Base-by-base conservation (phyloP, 2,113 vertebrate genomes). In the Megalops atlanticus region DNA sequence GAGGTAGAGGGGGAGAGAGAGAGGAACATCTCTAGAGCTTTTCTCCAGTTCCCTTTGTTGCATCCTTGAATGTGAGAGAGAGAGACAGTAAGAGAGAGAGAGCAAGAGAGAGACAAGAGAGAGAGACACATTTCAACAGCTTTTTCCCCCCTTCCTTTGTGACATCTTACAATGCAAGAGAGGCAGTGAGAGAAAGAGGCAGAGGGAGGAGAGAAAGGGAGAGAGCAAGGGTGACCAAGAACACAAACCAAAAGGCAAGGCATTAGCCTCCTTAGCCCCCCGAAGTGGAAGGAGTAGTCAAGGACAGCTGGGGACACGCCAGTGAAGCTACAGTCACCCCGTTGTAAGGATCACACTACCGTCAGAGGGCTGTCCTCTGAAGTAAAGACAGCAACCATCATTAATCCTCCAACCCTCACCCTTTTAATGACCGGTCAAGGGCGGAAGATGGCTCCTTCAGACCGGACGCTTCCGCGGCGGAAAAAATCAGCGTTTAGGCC, bases 121-220 rank as follows among this genome's bases (percentile, higher is more conserved):
- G 14, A 71, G 31, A 71, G 69, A 27, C 33, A 71, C 33, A 35
- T 71, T 14, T 38, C 69, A 38, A 38, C 14, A 71, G 69, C 69
- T 64, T 64, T 58, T 64, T 64, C 12, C 58, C 58, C 58, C n/a
- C 31, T 64, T 64, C 58, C n/a, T n/a, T 64, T 24, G 8, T 6
- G 24, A 4, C 58, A 31, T 31, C 58, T 58, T 18, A 24, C n/a
- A 24, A 58, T n/a, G 52, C 8, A 31, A 64, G 58, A 64, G 58
- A 64, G 31, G n/a, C 58, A 18, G n/a, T 31, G n/a, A 49, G 83
- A 80, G 71, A 79, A 79, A 54, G 79, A 71, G 24, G 27, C 69
- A 21, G 74, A 64, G 52, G 73, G 70, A 33, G 18, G 36, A 82
- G 36, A 58, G 24, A 82, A 21, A 58, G 71, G 74, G 52, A 86